Evolutionary conservation across 2,797 vertebrate species (phyloP).

Genomic region (Oryzias dopingdopingensis): DNA sequence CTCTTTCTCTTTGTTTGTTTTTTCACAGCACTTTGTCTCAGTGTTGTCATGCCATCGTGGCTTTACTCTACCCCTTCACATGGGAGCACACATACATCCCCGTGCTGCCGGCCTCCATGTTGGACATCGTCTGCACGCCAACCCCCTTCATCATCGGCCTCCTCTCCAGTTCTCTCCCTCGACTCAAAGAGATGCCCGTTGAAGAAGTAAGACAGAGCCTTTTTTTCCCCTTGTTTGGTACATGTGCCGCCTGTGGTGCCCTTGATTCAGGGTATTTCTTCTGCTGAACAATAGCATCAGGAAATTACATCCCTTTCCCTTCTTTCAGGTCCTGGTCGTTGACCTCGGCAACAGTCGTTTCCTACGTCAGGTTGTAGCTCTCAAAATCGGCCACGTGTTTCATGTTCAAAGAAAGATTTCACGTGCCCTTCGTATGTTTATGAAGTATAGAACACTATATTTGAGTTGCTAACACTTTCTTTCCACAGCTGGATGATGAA

Average conservation of each 20-base stretch:
- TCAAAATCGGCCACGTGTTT: neutral
- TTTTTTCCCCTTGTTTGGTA: slow-evolving; percentile 2
- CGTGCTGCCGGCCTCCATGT: slow-evolving; percentile 92
- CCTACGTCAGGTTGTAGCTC: slow-evolving; percentile 87
- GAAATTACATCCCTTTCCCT: slow-evolving; percentile 65
- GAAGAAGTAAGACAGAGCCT: slow-evolving; percentile 84
- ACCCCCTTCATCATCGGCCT: slow-evolving; percentile 96
- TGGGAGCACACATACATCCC: slow-evolving; percentile 99
- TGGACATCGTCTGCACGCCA: slow-evolving; percentile 96
- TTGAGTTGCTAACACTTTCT: neutral
- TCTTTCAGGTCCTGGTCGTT: slow-evolving; percentile 89
- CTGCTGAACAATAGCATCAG: slow-evolving; percentile 58
- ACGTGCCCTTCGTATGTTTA: neutral
- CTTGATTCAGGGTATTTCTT: slow-evolving; percentile 39
- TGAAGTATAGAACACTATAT: neutral
- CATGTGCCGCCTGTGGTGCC: neutral
- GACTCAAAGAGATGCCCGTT: slow-evolving; percentile 91
- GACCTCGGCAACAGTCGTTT: slow-evolving; percentile 94
- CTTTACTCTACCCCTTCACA: slow-evolving; percentile 93
- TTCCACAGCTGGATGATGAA: slow-evolving; percentile 91
- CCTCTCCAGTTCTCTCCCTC: slow-evolving; percentile 90
- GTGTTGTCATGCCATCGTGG: slow-evolving; percentile 94
- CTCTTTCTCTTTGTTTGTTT: slow-evolving; percentile 3
- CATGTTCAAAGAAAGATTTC: slow-evolving; percentile 16
- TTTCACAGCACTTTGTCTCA: slow-evolving; percentile 89